Percentiles rank a stretch among this genome's conserved stretches.
phyloP scores from a whole-genome alignment of 2,888 invertebrate species.

The Amphipoea lucens region DNA sequence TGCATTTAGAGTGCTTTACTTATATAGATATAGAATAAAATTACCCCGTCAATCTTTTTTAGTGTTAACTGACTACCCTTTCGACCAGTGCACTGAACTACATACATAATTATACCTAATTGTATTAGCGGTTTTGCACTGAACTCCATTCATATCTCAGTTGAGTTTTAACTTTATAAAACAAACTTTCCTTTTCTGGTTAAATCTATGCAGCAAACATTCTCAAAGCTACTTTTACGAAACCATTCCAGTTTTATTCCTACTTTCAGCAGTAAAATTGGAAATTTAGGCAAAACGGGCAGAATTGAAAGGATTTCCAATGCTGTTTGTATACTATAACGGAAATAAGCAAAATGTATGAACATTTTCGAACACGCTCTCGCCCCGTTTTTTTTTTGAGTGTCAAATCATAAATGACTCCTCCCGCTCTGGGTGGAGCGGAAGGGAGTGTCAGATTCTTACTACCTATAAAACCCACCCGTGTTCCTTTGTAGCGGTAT shows the following conservation, averaged over 20 bases:
- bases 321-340: conserved; percentile 9
- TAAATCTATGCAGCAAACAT: background rate
- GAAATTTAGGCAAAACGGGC: conserved; percentile 3
- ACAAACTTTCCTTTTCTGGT: background rate
- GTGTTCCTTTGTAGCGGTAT: no score
- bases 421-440: no score
- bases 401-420: no score
- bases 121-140: background rate
- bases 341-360: conserved; percentile 28
- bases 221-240: background rate
- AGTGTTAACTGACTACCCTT: background rate
- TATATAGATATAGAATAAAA: background rate
- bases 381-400: background rate
- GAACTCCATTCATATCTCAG: background rate
- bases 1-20: no score
- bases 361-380: background rate
- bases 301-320: background rate
- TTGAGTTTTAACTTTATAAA: background rate
- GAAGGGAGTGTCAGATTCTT: no score
- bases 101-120: background rate
- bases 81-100: background rate
- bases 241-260: background rate
- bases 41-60: background rate
- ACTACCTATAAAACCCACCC: no score
- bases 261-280: conserved; percentile 20